phyloP scores from a whole-genome alignment of 1,140 invertebrate species.

The Tribolium castaneum region DNA sequence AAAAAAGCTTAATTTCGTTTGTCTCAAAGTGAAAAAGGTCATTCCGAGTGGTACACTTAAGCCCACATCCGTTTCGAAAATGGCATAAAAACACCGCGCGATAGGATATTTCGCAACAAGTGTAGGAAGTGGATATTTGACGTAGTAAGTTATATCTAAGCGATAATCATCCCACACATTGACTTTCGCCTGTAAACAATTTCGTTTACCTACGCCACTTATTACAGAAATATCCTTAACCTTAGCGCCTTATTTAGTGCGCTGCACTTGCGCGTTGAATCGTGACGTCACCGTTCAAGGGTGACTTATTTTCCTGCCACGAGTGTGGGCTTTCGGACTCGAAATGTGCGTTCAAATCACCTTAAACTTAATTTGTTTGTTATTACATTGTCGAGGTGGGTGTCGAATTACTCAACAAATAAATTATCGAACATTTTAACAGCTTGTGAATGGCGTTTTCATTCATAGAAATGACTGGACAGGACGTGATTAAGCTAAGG shows the following conservation, averaged over 20 bases:
- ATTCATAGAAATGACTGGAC: conserved; percentile 6
- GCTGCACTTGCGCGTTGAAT: conserved; percentile 12
- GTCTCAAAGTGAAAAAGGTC: conserved; percentile 35
- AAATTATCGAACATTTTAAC: conserved; percentile 46
- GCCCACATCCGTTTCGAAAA: conserved; percentile 37
- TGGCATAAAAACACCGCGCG: conserved; percentile 30
- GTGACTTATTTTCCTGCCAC: conserved; percentile 6
- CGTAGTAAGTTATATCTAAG: conserved; percentile 45
- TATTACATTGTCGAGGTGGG: conserved; percentile 42
- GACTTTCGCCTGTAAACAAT: conserved; percentile 48
- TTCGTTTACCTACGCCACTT: conserved; percentile 45
- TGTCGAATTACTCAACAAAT: conserved; percentile 47
- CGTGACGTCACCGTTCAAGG: conserved; percentile 25
- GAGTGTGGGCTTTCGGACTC: conserved; percentile 32
- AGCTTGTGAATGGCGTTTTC: conserved; percentile 15
- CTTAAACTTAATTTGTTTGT: conserved; percentile 48
- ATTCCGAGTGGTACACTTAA: conserved; percentile 5
- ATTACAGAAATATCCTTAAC: conserved; percentile 47
- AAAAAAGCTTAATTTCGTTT: background rate
- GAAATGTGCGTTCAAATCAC: conserved; percentile 42
- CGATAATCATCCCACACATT: conserved; percentile 46
- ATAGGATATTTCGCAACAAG: conserved; percentile 44
- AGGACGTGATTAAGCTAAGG: no score
- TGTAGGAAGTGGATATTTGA: conserved; percentile 50
- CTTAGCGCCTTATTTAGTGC: conserved; percentile 48